Conservation (phyloP, 1,140 invertebrate genomes). For the Platorchestia sp. region DNA sequence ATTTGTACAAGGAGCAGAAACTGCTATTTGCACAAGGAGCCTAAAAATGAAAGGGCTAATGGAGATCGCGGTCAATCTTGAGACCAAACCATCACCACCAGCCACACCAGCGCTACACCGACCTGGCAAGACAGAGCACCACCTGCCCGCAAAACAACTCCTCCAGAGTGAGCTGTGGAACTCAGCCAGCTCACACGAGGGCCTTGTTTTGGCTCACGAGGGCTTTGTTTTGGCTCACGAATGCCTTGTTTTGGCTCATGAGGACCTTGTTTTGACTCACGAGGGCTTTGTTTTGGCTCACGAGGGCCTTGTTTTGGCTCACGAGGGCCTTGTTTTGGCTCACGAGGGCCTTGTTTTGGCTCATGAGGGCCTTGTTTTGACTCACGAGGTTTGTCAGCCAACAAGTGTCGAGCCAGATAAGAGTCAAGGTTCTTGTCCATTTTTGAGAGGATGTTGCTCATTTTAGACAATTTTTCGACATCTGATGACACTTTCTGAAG, state of each 20-base stretch:
- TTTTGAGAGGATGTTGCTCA: neutral
- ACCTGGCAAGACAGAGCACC: neutral
- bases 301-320: neutral
- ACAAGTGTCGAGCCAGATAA: neutral
- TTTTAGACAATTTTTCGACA: neutral
- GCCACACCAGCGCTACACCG: neutral
- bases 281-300: too few relatives aligned
- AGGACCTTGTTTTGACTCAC: neutral
- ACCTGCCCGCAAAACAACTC: neutral
- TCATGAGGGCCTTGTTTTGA: too few relatives aligned
- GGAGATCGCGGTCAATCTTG: neutral
- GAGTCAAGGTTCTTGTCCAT: neutral
- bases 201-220: neutral
- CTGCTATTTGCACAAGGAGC: neutral
- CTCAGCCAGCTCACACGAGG: neutral
- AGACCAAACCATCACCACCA: neutral
- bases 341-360: neutral
- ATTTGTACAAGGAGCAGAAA: too few relatives aligned
- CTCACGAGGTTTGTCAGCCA: neutral
- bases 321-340: too few relatives aligned
- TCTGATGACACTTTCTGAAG: neutral
- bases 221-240: neutral
- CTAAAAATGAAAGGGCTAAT: neutral
- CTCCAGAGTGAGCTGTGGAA: neutral
- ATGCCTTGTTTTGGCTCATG: neutral